Evolutionary conservation across 2,888 invertebrate genomes (phyloP).

Genomic region (Pyrgus malvae): DNA sequence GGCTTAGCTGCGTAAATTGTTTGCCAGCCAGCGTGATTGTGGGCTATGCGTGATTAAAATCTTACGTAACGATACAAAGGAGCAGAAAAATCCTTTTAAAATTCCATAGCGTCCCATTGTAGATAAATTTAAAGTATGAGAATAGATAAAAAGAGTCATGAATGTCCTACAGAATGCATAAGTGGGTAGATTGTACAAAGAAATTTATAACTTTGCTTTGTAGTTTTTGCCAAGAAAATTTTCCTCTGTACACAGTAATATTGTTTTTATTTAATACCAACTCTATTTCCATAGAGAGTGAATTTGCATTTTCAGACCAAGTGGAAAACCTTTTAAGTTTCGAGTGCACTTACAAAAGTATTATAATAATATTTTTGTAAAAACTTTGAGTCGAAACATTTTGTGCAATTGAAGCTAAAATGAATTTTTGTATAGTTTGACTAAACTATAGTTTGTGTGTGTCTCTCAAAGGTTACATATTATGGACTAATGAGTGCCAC

Average conservation of each 20-base stretch:
- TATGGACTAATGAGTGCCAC: too few relatives aligned
- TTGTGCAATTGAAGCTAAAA: background rate
- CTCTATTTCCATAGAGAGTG: constrained; percentile 19
- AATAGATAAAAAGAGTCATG: constrained; percentile 24
- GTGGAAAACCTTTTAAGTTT: constrained; percentile 21
- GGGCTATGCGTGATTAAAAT: too few relatives aligned
- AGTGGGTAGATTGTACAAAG: constrained; percentile 16
- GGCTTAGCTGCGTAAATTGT: too few relatives aligned
- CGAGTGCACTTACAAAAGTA: background rate
- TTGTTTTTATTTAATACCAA: constrained; percentile 23
- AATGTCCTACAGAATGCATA: constrained; percentile 23
- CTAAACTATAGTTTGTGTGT: too few relatives aligned
- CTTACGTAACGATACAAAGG: background rate
- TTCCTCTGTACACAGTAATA: constrained; percentile 12
- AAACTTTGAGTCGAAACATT: constrained; percentile 10
- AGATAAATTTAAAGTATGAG: constrained; percentile 17
- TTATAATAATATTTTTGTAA: constrained; percentile 4
- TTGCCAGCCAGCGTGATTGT: too few relatives aligned
- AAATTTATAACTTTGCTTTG: constrained; percentile 20
- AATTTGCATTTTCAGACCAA: constrained; percentile 19
- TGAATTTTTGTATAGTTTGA: too few relatives aligned
- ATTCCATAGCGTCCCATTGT: too few relatives aligned
- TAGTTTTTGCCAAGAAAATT: constrained; percentile 26
- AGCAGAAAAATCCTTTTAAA: background rate
- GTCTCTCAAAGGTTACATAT: too few relatives aligned